A percentile compares a stretch with the other conserved stretches of the same genome.
Evolutionary conservation across 2,888 invertebrate species (phyloP).

Genomic region (Leucophora obtusa): DNA sequence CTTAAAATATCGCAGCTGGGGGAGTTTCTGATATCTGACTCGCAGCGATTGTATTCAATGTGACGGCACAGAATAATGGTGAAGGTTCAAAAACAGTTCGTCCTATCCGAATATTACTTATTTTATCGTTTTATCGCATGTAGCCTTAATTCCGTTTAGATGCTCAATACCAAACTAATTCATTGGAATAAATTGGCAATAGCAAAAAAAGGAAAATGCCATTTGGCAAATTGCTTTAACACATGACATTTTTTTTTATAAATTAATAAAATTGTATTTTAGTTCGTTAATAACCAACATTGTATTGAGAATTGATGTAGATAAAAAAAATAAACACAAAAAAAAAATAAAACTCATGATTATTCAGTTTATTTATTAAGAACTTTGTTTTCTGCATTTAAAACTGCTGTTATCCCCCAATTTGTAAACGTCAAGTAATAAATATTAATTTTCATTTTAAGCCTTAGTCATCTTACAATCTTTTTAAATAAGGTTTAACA

Average conservation of each 20-base stretch:
- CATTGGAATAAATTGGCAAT: background rate
- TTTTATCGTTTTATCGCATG: background rate
- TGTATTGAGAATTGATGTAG: slow-evolving; percentile 9
- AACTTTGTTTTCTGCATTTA: background rate
- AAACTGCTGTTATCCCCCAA: background rate
- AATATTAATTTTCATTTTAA: slow-evolving; percentile 1
- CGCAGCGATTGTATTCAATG: too few relatives aligned
- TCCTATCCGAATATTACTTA: too few relatives aligned
- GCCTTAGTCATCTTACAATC: background rate
- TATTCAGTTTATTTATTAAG: background rate
- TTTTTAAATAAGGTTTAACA: background rate
- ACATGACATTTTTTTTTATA: slow-evolving; percentile 23
- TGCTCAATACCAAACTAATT: background rate
- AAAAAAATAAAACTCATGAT: background rate
- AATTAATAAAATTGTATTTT: slow-evolving; percentile 18
- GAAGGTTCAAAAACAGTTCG: too few relatives aligned
- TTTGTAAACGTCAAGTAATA: slow-evolving; percentile 1
- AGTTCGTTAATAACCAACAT: background rate
- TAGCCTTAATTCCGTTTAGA: background rate
- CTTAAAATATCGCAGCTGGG: too few relatives aligned
- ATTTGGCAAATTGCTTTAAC: slow-evolving; percentile 36
- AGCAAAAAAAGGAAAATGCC: background rate
- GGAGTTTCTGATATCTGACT: too few relatives aligned
- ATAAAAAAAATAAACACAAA: background rate
- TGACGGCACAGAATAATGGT: too few relatives aligned